phyloP scores from a whole-genome alignment of 1,140 invertebrate species.

The Sminthurides bifidus region DNA sequence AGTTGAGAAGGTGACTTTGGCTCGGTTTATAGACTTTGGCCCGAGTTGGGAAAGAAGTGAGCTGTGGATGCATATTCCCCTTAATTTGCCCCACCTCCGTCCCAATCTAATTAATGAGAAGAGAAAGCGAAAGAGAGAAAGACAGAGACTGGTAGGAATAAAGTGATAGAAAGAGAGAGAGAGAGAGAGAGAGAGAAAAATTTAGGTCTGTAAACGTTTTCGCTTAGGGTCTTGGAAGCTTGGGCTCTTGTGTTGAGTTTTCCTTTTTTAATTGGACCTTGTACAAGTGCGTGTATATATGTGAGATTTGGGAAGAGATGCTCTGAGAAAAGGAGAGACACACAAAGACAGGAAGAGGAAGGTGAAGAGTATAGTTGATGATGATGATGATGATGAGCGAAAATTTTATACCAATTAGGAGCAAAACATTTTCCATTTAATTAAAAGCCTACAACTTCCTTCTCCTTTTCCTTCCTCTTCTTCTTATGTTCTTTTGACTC shows the following conservation, averaged over 20 bases:
- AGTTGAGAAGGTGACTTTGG: too few relatives aligned
- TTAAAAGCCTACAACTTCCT: conserved; percentile 1
- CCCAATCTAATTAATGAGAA: conserved; percentile 13
- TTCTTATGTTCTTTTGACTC: conserved; percentile 7
- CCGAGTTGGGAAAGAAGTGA: too few relatives aligned
- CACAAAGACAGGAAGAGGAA: neutral
- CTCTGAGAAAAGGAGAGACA: neutral
- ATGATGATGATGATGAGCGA: neutral
- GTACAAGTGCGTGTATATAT: too few relatives aligned
- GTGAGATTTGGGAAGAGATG: neutral
- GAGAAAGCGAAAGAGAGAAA: neutral
- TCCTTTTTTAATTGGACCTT: conserved; percentile 11
- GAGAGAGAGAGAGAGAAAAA: neutral
- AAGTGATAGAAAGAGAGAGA: neutral
- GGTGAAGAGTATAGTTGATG: neutral
- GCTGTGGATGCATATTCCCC: neutral
- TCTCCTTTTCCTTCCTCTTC: conserved; percentile 5
- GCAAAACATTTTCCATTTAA: conserved; percentile 9
- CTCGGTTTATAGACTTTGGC: too few relatives aligned
- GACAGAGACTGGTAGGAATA: neutral
- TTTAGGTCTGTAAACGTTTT: conserved; percentile 1
- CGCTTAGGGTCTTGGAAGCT: conserved; percentile 1
- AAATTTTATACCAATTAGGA: conserved; percentile 13
- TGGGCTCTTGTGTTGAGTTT: neutral
- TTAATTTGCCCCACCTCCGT: conserved; percentile 7